phyloP scores from a whole-genome alignment of 2,797 vertebrate species.

The Trematomus bernacchii region DNA sequence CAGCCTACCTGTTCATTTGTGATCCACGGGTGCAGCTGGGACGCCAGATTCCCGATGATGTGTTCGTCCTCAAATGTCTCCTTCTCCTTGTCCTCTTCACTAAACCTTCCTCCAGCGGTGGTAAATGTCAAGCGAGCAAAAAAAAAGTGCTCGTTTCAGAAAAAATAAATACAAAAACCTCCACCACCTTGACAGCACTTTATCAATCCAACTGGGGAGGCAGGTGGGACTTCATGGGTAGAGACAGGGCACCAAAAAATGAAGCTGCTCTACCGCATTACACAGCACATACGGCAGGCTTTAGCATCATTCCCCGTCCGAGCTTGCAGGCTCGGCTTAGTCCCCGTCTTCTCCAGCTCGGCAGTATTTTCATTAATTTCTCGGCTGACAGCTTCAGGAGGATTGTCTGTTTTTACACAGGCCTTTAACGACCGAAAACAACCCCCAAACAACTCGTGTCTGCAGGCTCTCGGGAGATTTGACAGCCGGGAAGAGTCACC shows the following conservation, averaged over 20 bases:
- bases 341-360: slow-evolving; percentile 33
- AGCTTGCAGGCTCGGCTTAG: slow-evolving; percentile 32
- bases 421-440: slow-evolving; percentile 20
- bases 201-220: slow-evolving; percentile 55
- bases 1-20: slow-evolving; percentile 71
- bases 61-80: slow-evolving; percentile 38
- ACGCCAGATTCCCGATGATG: slow-evolving; percentile 51
- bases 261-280: slow-evolving; percentile 55
- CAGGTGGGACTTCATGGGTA: slow-evolving; percentile 68
- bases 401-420: slow-evolving; percentile 23
- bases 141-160: slow-evolving; percentile 26
- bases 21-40: slow-evolving; percentile 50
- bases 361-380: slow-evolving; percentile 34
- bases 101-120: slow-evolving; percentile 40
- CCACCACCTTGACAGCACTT: slow-evolving; percentile 24
- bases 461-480: slow-evolving; percentile 38
- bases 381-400: slow-evolving; percentile 17
- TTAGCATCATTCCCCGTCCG: slow-evolving; percentile 28
- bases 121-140: slow-evolving; percentile 31
- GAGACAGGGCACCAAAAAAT: slow-evolving; percentile 22
- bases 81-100: slow-evolving; percentile 42
- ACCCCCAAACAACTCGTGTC: slow-evolving; percentile 37
- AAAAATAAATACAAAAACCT: slow-evolving; percentile 1
- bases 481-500: slow-evolving; percentile 61
- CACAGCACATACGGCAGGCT: slow-evolving; percentile 41